Evolutionary conservation across 1,140 invertebrate genomes (phyloP).

Genomic region (Trigoniulus corallinus): DNA sequence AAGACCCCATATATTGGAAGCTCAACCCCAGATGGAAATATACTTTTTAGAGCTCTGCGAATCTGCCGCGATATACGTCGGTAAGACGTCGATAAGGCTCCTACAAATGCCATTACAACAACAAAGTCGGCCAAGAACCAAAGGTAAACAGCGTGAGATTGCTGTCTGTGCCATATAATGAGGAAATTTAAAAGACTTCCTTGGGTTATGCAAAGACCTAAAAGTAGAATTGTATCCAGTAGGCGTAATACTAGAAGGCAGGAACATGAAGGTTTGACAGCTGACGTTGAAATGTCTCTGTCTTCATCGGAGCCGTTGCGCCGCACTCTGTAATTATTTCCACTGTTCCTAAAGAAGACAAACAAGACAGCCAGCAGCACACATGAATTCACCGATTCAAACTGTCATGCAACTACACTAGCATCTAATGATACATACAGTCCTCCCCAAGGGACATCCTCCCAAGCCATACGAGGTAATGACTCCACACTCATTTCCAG

Average conservation of each 20-base stretch:
- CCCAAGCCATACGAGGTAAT: too few relatives aligned
- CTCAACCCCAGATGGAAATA: slow-evolving; percentile 14
- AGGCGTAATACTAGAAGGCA: background rate
- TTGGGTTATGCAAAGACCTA: slow-evolving; percentile 3
- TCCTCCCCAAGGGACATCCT: too few relatives aligned
- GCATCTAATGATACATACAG: too few relatives aligned
- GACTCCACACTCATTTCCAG: too few relatives aligned
- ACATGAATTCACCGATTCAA: too few relatives aligned
- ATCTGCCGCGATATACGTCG: slow-evolving; percentile 2
- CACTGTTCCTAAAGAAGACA: too few relatives aligned
- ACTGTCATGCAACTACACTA: too few relatives aligned
- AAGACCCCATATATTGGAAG: slow-evolving; percentile 12
- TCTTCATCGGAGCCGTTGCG: too few relatives aligned
- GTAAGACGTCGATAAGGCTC: background rate
- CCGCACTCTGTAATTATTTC: too few relatives aligned
- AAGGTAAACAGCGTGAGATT: slow-evolving; percentile 4
- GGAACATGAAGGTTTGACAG: slow-evolving; percentile 1
- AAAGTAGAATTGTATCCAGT: slow-evolving; percentile 3
- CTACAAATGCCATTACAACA: slow-evolving; percentile 3
- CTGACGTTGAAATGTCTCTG: background rate
- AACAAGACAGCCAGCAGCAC: too few relatives aligned
- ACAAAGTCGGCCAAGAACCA: slow-evolving; percentile 6
- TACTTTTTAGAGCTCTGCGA: background rate
- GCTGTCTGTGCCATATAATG: slow-evolving; percentile 4
- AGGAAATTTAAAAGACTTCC: slow-evolving; percentile 6